A percentile compares a stretch with the other conserved stretches of the same genome.
These are phyloP conservation scores for Doris montereyensis DNA, from an alignment of 2,888 invertebrate genomes.

Conservation along the genomic window DNA sequence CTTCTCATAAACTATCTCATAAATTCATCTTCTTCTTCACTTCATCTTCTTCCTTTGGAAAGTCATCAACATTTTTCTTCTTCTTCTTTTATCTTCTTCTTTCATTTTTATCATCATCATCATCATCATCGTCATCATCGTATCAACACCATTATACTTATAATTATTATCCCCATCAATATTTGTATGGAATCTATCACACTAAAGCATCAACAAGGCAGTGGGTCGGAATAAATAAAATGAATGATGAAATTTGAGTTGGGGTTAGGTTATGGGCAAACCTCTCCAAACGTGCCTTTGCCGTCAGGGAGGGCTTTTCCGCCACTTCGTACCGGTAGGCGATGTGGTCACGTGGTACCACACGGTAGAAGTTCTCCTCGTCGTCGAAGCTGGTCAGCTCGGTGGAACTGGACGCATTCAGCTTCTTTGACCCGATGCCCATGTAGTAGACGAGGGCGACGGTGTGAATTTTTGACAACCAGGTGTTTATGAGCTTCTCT, in stretches of 20 bases:
- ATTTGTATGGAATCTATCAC: too few species aligned
- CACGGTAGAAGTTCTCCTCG: slow-evolving; percentile 97
- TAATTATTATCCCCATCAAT: too few species aligned
- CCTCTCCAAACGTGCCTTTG: slow-evolving; percentile 95
- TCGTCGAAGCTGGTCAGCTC: slow-evolving; percentile 90
- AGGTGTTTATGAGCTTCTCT: too few species aligned
- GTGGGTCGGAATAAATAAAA: background rate
- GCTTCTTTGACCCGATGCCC: slow-evolving; percentile 20
- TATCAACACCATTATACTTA: too few species aligned
- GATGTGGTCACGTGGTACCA: slow-evolving; percentile 97
- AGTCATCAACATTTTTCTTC: too few species aligned
- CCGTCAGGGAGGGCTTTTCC: slow-evolving; percentile 91
- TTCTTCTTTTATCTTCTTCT: too few species aligned
- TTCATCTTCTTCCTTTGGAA: too few species aligned
- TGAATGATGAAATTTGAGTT: background rate
- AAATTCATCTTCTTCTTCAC: too few species aligned
- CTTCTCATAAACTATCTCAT: too few species aligned
- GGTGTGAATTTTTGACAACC: too few species aligned
- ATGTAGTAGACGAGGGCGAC: slow-evolving; percentile 34
- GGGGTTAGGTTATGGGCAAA: background rate
- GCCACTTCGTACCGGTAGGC: slow-evolving; percentile 95
- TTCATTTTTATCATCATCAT: too few species aligned
- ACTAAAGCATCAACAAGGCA: background rate
- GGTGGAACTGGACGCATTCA: background rate
- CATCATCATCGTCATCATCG: too few species aligned